A percentile compares a stretch with the other conserved stretches of the same genome.
phyloP scores from a whole-genome alignment of 1,140 invertebrate genomes.

The Lithobius niger region DNA sequence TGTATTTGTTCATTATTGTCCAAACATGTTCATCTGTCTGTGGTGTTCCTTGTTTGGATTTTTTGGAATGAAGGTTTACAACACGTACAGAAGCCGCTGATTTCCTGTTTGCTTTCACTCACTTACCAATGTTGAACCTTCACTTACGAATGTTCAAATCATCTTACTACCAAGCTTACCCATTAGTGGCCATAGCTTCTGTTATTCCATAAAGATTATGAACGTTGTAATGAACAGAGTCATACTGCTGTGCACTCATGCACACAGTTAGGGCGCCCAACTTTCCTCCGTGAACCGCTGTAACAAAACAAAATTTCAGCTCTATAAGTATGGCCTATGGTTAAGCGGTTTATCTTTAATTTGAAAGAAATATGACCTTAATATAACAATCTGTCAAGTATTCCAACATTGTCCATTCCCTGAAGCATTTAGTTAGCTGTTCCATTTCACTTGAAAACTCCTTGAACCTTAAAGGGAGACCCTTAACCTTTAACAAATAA shows the following conservation, averaged over 20 bases:
- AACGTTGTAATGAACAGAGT: constrained; percentile 49
- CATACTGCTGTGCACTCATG: constrained; percentile 57
- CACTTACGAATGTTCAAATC: background rate
- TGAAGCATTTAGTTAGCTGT: no score
- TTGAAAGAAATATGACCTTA: background rate
- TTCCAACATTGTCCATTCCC: background rate
- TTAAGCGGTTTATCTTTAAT: no score
- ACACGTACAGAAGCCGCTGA: background rate
- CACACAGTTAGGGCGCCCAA: constrained; percentile 63
- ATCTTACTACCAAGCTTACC: no score
- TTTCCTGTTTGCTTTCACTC: background rate
- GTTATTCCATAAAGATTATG: constrained; percentile 70
- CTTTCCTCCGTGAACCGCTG: constrained; percentile 34
- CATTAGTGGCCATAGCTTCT: constrained; percentile 57
- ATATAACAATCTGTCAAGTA: background rate
- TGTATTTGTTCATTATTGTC: no score
- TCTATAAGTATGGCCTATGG: no score
- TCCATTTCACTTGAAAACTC: no score
- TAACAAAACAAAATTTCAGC: no score
- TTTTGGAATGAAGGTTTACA: no score
- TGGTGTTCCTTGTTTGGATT: no score
- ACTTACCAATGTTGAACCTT: background rate
- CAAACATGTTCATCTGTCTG: no score
- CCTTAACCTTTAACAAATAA: no score
- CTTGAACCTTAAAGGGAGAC: no score